These are phyloP conservation scores for Sigmodon hispidus DNA, from an alignment of 2,113 vertebrate genomes.

Conservation along the genomic window DNA sequence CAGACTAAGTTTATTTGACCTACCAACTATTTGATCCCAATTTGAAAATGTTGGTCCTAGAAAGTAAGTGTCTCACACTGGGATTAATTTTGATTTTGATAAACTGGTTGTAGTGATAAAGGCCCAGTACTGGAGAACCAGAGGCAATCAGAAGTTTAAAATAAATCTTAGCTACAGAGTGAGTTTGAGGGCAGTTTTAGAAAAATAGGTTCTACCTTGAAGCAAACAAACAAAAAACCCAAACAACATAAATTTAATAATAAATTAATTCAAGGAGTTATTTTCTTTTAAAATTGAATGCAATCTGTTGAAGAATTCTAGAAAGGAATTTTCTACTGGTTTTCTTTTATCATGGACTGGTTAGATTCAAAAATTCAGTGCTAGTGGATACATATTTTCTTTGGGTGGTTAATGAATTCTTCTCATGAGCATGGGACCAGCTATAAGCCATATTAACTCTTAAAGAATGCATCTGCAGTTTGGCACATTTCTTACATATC, in stretches of 20 bases:
- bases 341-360: conserved; percentile 19
- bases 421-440: neutral
- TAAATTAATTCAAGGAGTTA: neutral
- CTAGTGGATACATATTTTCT: neutral
- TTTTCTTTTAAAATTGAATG: conserved; percentile 46
- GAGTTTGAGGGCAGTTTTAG: neutral
- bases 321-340: conserved; percentile 7
- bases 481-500: conserved; percentile 2
- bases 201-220: neutral
- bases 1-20: neutral
- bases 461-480: neutral
- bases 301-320: neutral
- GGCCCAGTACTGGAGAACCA: neutral
- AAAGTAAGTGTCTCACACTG: neutral
- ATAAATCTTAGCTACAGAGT: neutral
- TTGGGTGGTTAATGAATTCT: neutral
- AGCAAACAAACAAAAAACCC: neutral
- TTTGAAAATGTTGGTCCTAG: neutral
- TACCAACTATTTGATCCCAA: neutral
- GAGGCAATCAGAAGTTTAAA: neutral
- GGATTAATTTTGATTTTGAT: neutral
- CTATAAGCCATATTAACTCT: conserved; percentile 40
- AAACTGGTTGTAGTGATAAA: neutral
- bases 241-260: conserved; percentile 2
- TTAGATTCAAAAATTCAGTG: conserved; percentile 36